These are phyloP conservation scores for Aphis craccivora DNA, from an alignment of 1,140 invertebrate genomes.

Conservation along the genomic window DNA sequence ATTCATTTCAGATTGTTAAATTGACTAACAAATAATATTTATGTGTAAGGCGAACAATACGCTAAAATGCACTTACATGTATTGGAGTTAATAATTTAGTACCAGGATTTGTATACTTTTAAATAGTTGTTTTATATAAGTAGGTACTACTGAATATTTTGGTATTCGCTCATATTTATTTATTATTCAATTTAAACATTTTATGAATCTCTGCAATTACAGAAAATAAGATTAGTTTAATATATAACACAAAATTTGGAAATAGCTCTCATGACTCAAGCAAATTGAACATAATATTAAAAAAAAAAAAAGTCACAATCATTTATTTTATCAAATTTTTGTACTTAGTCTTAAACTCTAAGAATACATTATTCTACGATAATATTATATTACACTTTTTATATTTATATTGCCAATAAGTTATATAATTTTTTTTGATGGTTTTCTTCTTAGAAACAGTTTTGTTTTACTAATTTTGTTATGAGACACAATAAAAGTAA, in stretches of 20 bases:
- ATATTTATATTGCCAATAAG: too few species aligned
- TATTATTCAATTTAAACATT: not conserved
- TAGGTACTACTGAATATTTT: not conserved
- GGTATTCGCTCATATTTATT: not conserved
- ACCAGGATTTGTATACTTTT: not conserved
- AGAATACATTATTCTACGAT: not conserved
- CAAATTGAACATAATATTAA: not conserved
- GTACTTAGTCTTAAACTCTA: not conserved
- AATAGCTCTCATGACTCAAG: not conserved
- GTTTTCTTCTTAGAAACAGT: not conserved
- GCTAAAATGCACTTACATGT: not conserved
- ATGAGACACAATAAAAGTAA: not conserved
- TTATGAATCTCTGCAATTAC: not conserved
- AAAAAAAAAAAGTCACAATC: not conserved
- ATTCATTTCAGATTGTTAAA: constrained; percentile 1
- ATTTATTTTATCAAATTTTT: not conserved
- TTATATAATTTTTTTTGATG: too few species aligned
- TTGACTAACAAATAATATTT: constrained; percentile 1
- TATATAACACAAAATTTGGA: not conserved
- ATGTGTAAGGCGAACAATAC: not conserved
- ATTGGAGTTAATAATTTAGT: not conserved
- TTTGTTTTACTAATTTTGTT: not conserved
- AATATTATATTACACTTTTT: not conserved
- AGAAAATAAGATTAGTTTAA: not conserved
- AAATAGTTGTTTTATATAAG: not conserved